Evolutionary conservation across 2,113 vertebrate genomes (phyloP), one percentile per base, ranked within the genome.

Genomic region (Andinoacara biseriatus): DNA sequence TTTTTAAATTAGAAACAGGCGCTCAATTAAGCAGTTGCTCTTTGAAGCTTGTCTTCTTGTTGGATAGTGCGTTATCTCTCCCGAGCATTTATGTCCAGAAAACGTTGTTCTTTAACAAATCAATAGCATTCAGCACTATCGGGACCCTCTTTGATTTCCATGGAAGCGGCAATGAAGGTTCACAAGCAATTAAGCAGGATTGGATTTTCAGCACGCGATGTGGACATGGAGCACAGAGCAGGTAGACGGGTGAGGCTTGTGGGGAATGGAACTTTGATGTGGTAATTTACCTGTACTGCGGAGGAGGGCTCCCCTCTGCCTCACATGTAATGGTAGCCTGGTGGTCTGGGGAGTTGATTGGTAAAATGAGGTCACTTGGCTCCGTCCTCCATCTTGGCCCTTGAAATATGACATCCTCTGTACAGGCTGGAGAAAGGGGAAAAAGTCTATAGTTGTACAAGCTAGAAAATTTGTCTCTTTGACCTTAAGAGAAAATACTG

Each of bases 381-480:
- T 96, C 94, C 2, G 76, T 94, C 91, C 75, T 95, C 95, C 95
- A 96, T 89, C 91, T 94, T 69, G 96, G 95, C 78, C 96, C 96
- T 88, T 95, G 92, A 88, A 95, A 96, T 85, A 92, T 91, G 92
- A 91, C 90, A 89, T 96, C 94, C 58, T 96, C 94, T 93, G 94
- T 86, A 88, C 72, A 90, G 84, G 90, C 94, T 96, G 81, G 58
- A 80, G 57, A 93, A 79, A 78, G 74, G 54, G 61, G 56, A 78
- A 10, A 90, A 65, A 86, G 74, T 76, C 15, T 63, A 57, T 83
- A n/a, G 62, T 74, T 74, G 77, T 74, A 86, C 84, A 87, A 92
- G 79, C 22, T 40, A 33, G 67, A 74, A 80, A 89, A 83, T 88
- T 29, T 52, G 74, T 87, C 77, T 79, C 77, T 90, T 89, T 92